Percentiles rank a stretch among this genome's conserved stretches.
Conservation (phyloP, 2,113 vertebrate genomes). For the Hippocampus comes region DNA sequence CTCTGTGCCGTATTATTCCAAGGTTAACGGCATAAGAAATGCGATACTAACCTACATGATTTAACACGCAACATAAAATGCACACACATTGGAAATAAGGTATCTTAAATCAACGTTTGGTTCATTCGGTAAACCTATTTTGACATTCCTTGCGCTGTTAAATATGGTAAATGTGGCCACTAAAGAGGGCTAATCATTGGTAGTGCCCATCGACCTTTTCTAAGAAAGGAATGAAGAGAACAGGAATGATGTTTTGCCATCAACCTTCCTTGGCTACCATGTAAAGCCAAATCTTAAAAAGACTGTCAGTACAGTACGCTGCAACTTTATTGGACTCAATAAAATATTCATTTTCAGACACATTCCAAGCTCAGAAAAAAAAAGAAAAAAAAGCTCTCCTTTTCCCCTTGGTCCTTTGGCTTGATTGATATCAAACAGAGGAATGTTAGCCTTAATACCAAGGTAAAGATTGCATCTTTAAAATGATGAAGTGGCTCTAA, state of each 20-base stretch:
- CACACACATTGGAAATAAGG: background rate
- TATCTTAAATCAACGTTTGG: background rate
- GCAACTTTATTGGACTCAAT: conserved; percentile 16
- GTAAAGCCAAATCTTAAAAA: conserved; percentile 2
- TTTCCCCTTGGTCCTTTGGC: background rate
- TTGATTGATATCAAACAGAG: conserved; percentile 4
- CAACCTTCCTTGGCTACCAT: background rate
- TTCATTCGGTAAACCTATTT: too few relatives aligned
- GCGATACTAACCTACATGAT: background rate
- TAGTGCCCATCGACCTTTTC: background rate
- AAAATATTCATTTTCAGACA: conserved; percentile 13
- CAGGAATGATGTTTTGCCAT: background rate
- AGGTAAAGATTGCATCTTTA: conserved; percentile 4
- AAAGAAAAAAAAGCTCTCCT: conserved; percentile 6
- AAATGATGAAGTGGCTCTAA: background rate
- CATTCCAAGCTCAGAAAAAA: conserved; percentile 13
- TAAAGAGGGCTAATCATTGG: background rate
- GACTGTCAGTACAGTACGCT: background rate
- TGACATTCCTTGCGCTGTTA: background rate
- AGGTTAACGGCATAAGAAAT: background rate
- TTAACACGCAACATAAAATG: background rate
- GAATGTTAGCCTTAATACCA: background rate
- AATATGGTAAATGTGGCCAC: background rate
- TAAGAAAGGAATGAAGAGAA: background rate
- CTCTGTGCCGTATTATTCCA: background rate